phyloP scores from a whole-genome alignment of 2,113 vertebrate species.

The Etheostoma spectabile region DNA sequence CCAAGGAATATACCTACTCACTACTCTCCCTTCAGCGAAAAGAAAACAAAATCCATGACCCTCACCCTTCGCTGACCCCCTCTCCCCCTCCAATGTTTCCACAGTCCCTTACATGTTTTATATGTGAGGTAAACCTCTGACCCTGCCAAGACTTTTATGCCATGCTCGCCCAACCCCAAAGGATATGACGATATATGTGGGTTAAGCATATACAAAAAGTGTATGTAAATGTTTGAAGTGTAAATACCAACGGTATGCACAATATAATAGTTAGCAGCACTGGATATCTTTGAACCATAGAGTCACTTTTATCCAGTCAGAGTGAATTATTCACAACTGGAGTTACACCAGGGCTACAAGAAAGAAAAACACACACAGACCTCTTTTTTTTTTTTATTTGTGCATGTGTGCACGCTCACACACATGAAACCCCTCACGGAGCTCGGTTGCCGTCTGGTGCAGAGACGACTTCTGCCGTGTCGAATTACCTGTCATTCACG shows the following conservation, averaged over 20 bases:
- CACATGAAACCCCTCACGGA: neutral
- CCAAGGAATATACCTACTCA: neutral
- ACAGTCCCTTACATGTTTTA: constrained; percentile 21
- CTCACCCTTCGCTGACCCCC: neutral
- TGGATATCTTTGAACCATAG: constrained; percentile 2
- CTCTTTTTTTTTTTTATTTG: constrained; percentile 3
- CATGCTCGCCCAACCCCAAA: constrained; percentile 18
- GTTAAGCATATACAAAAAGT: neutral
- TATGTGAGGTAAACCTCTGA: constrained; percentile 20
- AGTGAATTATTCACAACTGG: constrained; percentile 49
- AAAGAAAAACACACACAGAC: no score
- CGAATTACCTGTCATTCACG: constrained; percentile 57
- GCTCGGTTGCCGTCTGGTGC: constrained; percentile 37
- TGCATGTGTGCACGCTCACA: neutral
- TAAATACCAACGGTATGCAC: neutral
- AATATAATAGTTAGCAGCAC: constrained; percentile 16
- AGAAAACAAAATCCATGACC: neutral
- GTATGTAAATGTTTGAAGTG: neutral
- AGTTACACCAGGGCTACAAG: constrained; percentile 15
- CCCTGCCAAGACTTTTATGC: constrained; percentile 18
- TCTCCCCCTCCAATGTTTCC: neutral
- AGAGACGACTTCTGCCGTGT: constrained; percentile 35
- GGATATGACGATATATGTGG: neutral
- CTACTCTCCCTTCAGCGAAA: neutral
- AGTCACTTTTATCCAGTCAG: constrained; percentile 29